A percentile compares a stretch with the other conserved stretches of the same genome.
Conservation (phyloP, 1,140 invertebrate species). For the Thereuonema tuberculata region DNA sequence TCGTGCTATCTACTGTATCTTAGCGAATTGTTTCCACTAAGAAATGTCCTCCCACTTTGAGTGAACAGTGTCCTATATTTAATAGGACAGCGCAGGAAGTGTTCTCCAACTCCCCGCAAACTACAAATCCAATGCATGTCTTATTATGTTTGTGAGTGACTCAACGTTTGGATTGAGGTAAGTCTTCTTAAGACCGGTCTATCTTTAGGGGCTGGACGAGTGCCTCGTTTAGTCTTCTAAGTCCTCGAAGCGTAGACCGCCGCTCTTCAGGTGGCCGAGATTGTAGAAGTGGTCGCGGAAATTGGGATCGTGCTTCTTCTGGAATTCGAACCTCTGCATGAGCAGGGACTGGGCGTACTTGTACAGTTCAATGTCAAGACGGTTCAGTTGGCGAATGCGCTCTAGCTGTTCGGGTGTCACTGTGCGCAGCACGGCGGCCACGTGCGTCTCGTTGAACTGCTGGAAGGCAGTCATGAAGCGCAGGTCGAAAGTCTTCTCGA, state of each 20-base stretch:
- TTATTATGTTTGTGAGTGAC: too few species aligned
- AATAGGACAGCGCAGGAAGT: too few species aligned
- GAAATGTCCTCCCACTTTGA: too few species aligned
- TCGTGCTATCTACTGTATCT: too few species aligned
- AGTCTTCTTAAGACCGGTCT: too few species aligned
- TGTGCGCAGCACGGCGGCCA: constrained; percentile 55
- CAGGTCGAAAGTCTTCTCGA: constrained; percentile 93
- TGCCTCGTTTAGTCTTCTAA: constrained; percentile 22
- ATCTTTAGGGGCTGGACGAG: too few species aligned
- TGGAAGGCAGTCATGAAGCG: constrained; percentile 74
- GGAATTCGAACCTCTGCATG: constrained; percentile 62
- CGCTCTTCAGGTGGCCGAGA: constrained; percentile 18
- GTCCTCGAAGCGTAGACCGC: constrained; percentile 25
- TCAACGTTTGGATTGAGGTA: too few species aligned
- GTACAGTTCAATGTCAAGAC: constrained; percentile 84
- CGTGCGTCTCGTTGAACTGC: constrained; percentile 77
- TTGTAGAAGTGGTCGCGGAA: constrained; percentile 47
- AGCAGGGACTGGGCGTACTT: constrained; percentile 82
- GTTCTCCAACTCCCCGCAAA: too few species aligned
- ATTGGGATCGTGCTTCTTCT: constrained; percentile 60
- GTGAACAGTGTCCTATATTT: too few species aligned
- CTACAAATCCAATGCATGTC: too few species aligned
- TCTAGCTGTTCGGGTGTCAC: constrained; percentile 54
- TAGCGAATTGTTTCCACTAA: too few species aligned
- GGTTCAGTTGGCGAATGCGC: constrained; percentile 64